Evolutionary conservation across 2,113 vertebrate species (phyloP).

Genomic region (Isurus oxyrinchus): DNA sequence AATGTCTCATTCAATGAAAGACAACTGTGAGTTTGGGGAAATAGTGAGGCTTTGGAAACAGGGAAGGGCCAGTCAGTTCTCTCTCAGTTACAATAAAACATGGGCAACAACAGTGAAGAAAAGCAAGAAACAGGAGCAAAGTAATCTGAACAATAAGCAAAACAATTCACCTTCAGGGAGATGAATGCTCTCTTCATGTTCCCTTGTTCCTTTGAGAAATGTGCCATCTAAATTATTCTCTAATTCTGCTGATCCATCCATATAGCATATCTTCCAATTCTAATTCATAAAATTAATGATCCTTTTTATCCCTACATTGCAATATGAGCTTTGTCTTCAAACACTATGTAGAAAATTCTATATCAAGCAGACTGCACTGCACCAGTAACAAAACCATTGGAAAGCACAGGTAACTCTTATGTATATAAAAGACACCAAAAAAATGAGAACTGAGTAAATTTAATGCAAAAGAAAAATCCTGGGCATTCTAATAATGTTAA

Average conservation of each 20-base stretch:
- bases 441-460: not conserved
- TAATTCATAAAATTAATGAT: slow-evolving; percentile 14
- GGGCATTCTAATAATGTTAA: not conserved
- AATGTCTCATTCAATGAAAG: not conserved
- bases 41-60: not conserved
- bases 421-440: not conserved
- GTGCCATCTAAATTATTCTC: not conserved
- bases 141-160: not conserved
- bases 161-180: not conserved
- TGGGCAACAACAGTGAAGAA: not conserved
- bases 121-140: not conserved
- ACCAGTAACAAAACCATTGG: not conserved
- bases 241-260: not conserved
- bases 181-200: not conserved
- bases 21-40: not conserved
- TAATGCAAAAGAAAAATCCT: not conserved
- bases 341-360: too few species aligned
- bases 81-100: not conserved
- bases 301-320: not conserved
- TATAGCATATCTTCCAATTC: not conserved
- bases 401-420: not conserved
- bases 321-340: not conserved
- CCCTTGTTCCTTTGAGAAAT: not conserved
- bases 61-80: not conserved
- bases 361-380: not conserved